Conservation (phyloP, 2,797 vertebrate species). For the Rhynchotus rufescens region DNA sequence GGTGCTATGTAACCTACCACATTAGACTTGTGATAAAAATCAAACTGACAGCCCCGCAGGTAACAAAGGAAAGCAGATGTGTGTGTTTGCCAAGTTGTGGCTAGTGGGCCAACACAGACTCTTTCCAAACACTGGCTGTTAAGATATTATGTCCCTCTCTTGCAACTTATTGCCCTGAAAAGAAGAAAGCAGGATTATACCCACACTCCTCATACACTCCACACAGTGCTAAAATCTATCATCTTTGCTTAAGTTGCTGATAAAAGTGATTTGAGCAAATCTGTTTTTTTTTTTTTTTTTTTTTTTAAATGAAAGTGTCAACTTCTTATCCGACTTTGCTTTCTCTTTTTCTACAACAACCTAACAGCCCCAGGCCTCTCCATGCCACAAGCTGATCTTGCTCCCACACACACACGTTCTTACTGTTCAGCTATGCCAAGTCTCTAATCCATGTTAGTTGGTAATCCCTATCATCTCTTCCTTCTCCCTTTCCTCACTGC, state of each 20-base stretch:
- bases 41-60: neutral
- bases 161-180: neutral
- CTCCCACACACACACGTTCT: fast-evolving
- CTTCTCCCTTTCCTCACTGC: neutral
- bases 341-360: neutral
- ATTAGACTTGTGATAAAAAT: neutral
- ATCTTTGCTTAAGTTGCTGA: neutral
- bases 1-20: neutral
- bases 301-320: neutral
- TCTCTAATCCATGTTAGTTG: neutral
- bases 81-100: neutral
- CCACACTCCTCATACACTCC: neutral
- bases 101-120: neutral
- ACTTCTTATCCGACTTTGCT: neutral
- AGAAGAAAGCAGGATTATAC: neutral
- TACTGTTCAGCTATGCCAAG: neutral
- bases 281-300: neutral
- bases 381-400: neutral
- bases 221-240: neutral
- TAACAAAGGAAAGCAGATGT: neutral
- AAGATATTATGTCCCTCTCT: neutral
- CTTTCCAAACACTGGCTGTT: neutral
- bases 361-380: neutral
- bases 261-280: neutral
- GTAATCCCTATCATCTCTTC: neutral